Conservation (phyloP, 92 coral and sea anemone species). For the Galaxea fascicularis region DNA sequence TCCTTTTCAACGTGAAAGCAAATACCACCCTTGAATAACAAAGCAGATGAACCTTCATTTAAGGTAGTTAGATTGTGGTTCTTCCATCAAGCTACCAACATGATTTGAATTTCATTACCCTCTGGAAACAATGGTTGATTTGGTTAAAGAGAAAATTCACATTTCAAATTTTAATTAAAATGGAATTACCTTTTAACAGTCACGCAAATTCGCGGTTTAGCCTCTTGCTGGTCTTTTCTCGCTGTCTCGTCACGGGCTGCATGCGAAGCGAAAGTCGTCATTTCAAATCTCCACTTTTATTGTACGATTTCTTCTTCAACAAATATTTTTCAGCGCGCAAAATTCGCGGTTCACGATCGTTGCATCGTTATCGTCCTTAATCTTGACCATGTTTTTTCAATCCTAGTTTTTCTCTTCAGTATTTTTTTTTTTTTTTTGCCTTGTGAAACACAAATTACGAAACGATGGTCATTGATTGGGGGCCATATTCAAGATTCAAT, state of each 20-base stretch:
- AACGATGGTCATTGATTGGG: too few species aligned
- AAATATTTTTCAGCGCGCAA: too few species aligned
- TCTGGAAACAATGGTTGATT: slow-evolving; percentile 1
- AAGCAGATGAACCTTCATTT: too few species aligned
- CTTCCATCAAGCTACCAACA: neutral
- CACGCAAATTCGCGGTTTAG: neutral
- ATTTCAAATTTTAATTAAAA: slow-evolving; percentile 37
- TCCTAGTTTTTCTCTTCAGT: neutral
- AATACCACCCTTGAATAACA: neutral
- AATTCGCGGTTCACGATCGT: too few species aligned
- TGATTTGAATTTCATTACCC: neutral
- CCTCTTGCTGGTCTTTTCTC: slow-evolving; percentile 2
- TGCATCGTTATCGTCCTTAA: neutral
- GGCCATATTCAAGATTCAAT: too few species aligned
- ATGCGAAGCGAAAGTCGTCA: neutral
- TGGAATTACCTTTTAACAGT: slow-evolving; percentile 13
- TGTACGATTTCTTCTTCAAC: too few species aligned
- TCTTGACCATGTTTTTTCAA: neutral
- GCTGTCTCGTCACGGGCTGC: neutral
- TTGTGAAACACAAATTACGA: neutral
- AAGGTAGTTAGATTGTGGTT: neutral
- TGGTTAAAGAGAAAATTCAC: neutral
- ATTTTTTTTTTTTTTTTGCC: neutral
- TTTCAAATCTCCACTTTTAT: too few species aligned
- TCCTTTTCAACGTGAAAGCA: neutral